These are phyloP conservation scores for Phylloscopus trochiloides DNA, from an alignment of 2,113 vertebrate genomes.

Conservation along the genomic window DNA sequence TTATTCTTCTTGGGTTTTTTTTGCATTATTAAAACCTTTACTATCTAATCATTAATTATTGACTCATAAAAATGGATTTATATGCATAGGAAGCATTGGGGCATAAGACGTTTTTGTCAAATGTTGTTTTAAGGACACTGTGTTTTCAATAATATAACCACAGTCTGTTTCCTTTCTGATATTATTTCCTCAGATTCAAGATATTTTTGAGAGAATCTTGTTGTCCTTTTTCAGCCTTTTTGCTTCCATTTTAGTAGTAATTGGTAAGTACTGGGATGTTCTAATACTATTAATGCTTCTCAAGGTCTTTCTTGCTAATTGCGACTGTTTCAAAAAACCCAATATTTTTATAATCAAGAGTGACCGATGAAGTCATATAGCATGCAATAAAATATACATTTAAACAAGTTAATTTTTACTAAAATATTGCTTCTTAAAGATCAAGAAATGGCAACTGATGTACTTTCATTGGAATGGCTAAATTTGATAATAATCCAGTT, in stretches of 20 bases:
- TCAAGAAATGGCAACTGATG: not conserved
- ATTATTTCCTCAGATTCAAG: not conserved
- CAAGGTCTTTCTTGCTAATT: not conserved
- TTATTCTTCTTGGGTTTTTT: not conserved
- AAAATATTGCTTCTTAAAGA: not conserved
- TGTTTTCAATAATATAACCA: not conserved
- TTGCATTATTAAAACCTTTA: constrained; percentile 5
- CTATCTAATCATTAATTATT: not conserved
- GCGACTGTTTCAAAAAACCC: accelerated
- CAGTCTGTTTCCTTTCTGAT: not conserved
- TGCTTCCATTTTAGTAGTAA: not conserved
- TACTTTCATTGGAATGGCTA: not conserved
- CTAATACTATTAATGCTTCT: not conserved
- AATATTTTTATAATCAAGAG: not conserved
- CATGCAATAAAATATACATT: not conserved
- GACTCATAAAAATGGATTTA: not conserved
- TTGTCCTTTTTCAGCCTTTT: not conserved
- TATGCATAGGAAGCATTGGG: not conserved
- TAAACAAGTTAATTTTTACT: not conserved
- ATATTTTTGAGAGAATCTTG: not conserved
- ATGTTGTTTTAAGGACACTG: not conserved
- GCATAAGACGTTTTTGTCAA: not conserved
- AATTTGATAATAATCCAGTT: not conserved
- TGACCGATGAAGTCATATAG: not conserved
- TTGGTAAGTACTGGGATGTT: not conserved